Base-by-base conservation (phyloP, 2,113 vertebrate species). In the Brachionichthys hirsutus region DNA sequence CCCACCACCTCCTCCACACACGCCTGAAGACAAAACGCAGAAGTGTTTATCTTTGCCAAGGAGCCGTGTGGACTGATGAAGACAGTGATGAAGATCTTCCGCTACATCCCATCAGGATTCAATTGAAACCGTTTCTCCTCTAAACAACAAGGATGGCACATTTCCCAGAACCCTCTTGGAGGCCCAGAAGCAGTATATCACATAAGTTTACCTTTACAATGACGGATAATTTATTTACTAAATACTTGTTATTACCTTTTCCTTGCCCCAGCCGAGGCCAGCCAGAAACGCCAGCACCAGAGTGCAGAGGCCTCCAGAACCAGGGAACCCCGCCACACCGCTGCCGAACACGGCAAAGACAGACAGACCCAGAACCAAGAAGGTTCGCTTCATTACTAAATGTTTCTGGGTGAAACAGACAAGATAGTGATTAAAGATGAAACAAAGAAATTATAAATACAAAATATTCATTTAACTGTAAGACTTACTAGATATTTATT, bases 281-380 rank as follows among this genome's bases (percentile, higher is more conserved):
- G 94, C 94, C 22, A 98, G 85, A 86, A 98, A 98, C 7, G 95
- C 89, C 74, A 96, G 81, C 58, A 99, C 92, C 67, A 99, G 75
- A 0, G 94, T 97, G 73, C 95, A 98, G 24, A 99, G 91, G 38
- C 96, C 97, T 84, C 97, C 96, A 1, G 95, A 95, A 15, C 96
- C 97, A 1, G 96, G 95, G 71, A 96, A 94, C 1, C 94, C 93
- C 1, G 93, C 94, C 45, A 90, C 73, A 8, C 76, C 59, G 9
- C 95, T 97, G 79, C 92, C 92, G 72, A 98, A 99, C 75, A 96
- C 89, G 5, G 94, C 92, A 53, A 98, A 92, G 70, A 97, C 82
- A 1, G 94, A 91, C 40, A 98, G 85, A 7, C 93, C 94, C 73
- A 96, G 78, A 15, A 96, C 63, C 79, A 98, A 87, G 82, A 90